These are phyloP conservation scores for Drosophila ohnishii DNA, from an alignment of 1,140 invertebrate species.

Conservation along the genomic window DNA sequence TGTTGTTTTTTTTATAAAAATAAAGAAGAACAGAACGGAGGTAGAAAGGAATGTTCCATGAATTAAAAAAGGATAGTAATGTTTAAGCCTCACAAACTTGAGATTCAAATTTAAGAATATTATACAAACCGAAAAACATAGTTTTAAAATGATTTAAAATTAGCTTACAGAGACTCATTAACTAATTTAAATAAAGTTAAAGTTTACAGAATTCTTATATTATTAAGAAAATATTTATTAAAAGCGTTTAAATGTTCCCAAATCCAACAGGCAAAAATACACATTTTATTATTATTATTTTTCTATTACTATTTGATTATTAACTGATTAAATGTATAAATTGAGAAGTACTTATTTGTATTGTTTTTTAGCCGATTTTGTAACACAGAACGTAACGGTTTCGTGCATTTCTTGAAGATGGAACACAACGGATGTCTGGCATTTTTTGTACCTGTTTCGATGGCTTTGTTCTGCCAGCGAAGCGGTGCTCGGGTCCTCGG, in stretches of 20 bases:
- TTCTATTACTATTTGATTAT: neutral
- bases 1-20: neutral
- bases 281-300: neutral
- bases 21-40: neutral
- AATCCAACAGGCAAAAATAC: too few relatives aligned
- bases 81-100: neutral
- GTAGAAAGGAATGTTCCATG: neutral
- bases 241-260: too few relatives aligned
- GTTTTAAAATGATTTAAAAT: neutral
- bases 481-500: conserved; percentile 5
- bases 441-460: conserved; percentile 23
- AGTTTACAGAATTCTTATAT: too few relatives aligned
- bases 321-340: neutral
- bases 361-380: neutral
- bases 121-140: neutral
- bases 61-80: neutral
- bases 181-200: too few relatives aligned
- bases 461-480: conserved; percentile 11
- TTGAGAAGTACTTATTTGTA: neutral
- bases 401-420: neutral
- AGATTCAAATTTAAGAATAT: neutral
- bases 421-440: conserved; percentile 15
- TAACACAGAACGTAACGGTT: neutral
- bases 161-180: too few relatives aligned
- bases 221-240: too few relatives aligned